A percentile compares a stretch with the other conserved stretches of the same genome.
These are phyloP conservation scores for Artibeus jamaicensis DNA, from an alignment of 2,797 vertebrate genomes.

Conservation along the genomic window DNA sequence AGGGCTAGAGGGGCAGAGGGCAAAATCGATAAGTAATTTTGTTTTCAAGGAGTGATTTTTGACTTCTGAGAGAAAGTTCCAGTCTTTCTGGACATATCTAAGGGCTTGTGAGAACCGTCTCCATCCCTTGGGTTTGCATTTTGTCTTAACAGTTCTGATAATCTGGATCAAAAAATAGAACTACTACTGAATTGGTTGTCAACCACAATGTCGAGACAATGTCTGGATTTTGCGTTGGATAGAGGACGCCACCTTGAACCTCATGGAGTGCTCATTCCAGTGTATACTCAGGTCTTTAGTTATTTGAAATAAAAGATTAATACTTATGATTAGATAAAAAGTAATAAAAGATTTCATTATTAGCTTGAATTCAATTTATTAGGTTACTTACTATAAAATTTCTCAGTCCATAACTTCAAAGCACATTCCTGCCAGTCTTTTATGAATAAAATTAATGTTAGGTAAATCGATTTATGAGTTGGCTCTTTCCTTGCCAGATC, in stretches of 20 bases:
- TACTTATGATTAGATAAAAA: not conserved
- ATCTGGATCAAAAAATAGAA: not conserved
- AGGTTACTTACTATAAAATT: not conserved
- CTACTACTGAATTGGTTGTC: not conserved
- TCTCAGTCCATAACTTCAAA: not conserved
- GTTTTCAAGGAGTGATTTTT: not conserved
- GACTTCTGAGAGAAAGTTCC: not conserved
- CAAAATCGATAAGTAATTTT: not conserved
- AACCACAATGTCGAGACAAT: not conserved
- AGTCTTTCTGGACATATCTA: not conserved
- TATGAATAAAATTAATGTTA: not conserved
- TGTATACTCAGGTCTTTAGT: not conserved
- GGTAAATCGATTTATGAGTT: not conserved
- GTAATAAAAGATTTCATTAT: not conserved
- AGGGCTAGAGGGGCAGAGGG: not conserved
- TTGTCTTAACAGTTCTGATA: not conserved
- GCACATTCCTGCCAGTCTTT: not conserved
- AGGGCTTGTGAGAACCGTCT: not conserved
- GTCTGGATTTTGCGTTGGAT: not conserved
- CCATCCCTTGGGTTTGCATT: not conserved
- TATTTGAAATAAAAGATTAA: slow-evolving; percentile 2
- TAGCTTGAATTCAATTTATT: not conserved
- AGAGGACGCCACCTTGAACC: not conserved
- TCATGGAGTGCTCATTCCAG: not conserved
- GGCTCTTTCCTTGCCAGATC: not conserved